A percentile compares a stretch with the other conserved stretches of the same genome.
Evolutionary conservation across 2,113 vertebrate species (phyloP).

Genomic region (Axis porcinus): DNA sequence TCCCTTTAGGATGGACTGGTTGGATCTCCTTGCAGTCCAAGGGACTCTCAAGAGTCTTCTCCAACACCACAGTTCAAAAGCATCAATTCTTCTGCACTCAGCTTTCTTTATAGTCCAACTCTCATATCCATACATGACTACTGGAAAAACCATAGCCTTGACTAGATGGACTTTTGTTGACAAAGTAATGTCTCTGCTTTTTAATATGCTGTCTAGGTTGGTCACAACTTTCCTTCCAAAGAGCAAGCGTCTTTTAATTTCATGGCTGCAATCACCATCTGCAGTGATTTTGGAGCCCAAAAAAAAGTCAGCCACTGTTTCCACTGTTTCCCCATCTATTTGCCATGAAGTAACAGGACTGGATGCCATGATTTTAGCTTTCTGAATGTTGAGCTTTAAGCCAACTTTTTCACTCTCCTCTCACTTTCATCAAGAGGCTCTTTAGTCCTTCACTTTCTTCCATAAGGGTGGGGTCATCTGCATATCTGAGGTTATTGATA

Average conservation of each 20-base stretch:
- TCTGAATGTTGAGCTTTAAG: not conserved
- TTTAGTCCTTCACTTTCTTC: not conserved
- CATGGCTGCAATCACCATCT: not conserved
- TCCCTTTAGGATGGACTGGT: not conserved
- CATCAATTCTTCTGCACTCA: not conserved
- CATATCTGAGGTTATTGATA: not conserved
- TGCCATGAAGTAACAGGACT: not conserved
- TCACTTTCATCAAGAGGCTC: not conserved
- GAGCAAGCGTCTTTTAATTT: not conserved
- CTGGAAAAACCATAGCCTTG: not conserved
- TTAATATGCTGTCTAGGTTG: not conserved
- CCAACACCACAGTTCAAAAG: not conserved
- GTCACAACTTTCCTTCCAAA: not conserved
- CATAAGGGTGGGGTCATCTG: not conserved
- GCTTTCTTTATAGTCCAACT: not conserved
- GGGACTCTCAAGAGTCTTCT: not conserved
- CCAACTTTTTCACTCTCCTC: not conserved
- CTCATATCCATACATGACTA: not conserved
- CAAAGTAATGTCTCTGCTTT: not conserved
- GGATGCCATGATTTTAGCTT: not conserved
- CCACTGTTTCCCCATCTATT: not conserved
- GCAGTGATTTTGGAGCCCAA: not conserved
- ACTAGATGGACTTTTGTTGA: not conserved
- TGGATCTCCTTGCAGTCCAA: not conserved
- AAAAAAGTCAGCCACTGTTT: not conserved